Evolutionary conservation across 2,888 invertebrate species (phyloP).

Genomic region (Tinea trinotella): DNA sequence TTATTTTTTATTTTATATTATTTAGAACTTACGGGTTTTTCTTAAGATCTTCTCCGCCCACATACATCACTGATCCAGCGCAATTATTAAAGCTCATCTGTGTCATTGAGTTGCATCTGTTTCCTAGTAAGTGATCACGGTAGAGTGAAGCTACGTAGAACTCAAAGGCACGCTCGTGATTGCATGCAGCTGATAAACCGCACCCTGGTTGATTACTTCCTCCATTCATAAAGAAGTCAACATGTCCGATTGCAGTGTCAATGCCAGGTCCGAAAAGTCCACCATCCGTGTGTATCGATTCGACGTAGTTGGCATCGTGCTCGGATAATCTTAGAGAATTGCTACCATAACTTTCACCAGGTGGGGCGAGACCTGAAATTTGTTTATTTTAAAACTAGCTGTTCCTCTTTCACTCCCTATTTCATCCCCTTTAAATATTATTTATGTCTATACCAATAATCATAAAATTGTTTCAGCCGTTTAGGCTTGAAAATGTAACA

Average conservation of each 20-base stretch:
- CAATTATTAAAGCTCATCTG: conserved; percentile 21
- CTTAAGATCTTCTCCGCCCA: conserved; percentile 18
- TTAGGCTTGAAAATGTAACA: no score
- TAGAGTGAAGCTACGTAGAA: conserved; percentile 22
- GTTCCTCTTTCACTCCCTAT: not conserved
- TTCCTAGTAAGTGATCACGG: conserved; percentile 18
- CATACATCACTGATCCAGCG: not conserved
- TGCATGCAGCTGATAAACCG: conserved; percentile 20
- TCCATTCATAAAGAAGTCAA: conserved; percentile 25
- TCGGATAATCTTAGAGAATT: conserved; percentile 16
- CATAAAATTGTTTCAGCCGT: no score
- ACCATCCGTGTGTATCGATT: conserved; percentile 22
- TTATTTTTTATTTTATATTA: no score
- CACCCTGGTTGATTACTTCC: conserved; percentile 30
- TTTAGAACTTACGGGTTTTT: not conserved
- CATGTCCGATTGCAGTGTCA: conserved; percentile 20
- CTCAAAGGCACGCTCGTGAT: conserved; percentile 22
- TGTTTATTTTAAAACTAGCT: not conserved
- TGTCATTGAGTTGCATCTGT: conserved; percentile 19
- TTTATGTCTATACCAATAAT: no score
- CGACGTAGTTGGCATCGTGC: conserved; percentile 28
- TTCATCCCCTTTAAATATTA: no score
- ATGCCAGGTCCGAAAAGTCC: conserved; percentile 19
- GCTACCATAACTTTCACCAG: conserved; percentile 43
- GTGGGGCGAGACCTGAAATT: conserved; percentile 26